Conservation (phyloP, 2,113 vertebrate species). For the Mobula birostris region DNA sequence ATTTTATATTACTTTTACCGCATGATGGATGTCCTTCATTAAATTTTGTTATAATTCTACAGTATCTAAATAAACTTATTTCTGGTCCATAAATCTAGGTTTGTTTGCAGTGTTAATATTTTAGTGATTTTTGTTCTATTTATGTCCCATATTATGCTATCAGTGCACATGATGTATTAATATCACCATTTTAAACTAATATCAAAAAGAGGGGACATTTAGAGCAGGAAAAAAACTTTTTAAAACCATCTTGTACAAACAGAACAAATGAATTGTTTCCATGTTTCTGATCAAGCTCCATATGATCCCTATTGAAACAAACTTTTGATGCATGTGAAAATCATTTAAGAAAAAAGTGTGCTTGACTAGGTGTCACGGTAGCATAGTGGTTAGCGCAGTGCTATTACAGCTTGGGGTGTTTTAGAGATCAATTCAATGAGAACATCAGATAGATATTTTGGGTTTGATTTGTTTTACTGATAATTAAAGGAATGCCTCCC, state of each 20-base stretch:
- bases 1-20: slow-evolving; percentile 40
- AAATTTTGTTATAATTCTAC: slow-evolving; percentile 46
- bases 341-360: neutral
- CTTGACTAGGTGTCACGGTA: neutral
- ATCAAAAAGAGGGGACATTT: neutral
- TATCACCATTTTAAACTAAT: too few relatives aligned
- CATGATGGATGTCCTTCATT: slow-evolving; percentile 48
- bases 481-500: too few relatives aligned
- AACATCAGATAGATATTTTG: neutral
- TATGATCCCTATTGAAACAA: neutral
- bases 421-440: neutral
- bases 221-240: neutral
- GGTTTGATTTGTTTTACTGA: too few relatives aligned
- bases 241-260: neutral
- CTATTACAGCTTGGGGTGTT: too few relatives aligned
- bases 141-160: neutral
- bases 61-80: slow-evolving; percentile 54
- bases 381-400: too few relatives aligned
- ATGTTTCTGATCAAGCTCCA: neutral
- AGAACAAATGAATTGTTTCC: neutral
- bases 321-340: neutral
- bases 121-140: neutral
- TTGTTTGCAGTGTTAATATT: neutral
- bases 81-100: slow-evolving; percentile 41
- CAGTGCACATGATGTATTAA: neutral